Conservation (phyloP, 1,140 invertebrate genomes). For the Halyomorpha halys region DNA sequence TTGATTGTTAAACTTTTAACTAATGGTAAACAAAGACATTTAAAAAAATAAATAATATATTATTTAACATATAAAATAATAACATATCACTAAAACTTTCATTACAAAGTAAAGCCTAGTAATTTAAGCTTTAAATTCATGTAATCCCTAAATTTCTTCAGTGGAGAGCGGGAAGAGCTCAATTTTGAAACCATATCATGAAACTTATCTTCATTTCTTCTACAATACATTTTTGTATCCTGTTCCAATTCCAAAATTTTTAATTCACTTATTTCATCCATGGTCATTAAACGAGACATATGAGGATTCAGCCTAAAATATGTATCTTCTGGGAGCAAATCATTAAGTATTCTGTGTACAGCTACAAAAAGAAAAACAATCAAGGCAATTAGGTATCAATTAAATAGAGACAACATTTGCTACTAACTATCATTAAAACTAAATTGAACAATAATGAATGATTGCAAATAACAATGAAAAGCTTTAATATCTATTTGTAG, state of each 20-base stretch:
- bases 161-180: constrained; percentile 35
- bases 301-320: constrained; percentile 91
- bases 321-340: constrained; percentile 61
- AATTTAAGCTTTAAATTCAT: constrained; percentile 10
- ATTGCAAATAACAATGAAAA: too few species aligned
- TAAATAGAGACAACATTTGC: too few species aligned
- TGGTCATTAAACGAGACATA: constrained; percentile 63
- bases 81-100: too few species aligned
- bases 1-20: too few species aligned
- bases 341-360: constrained; percentile 70
- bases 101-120: constrained; percentile 1
- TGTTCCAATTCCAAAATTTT: constrained; percentile 50
- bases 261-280: constrained; percentile 71
- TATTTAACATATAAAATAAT: too few species aligned
- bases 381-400: not conserved
- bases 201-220: constrained; percentile 68
- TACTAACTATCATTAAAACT: too few species aligned
- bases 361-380: constrained; percentile 40
- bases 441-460: too few species aligned
- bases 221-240: constrained; percentile 62
- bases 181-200: constrained; percentile 43
- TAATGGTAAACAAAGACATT: too few species aligned
- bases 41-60: too few species aligned
- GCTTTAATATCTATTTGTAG: too few species aligned
- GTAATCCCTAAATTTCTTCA: constrained; percentile 15